Percentiles rank a stretch among this genome's conserved stretches.
Evolutionary conservation across 2,888 invertebrate genomes (phyloP).

Genomic region (Agrochola lota): DNA sequence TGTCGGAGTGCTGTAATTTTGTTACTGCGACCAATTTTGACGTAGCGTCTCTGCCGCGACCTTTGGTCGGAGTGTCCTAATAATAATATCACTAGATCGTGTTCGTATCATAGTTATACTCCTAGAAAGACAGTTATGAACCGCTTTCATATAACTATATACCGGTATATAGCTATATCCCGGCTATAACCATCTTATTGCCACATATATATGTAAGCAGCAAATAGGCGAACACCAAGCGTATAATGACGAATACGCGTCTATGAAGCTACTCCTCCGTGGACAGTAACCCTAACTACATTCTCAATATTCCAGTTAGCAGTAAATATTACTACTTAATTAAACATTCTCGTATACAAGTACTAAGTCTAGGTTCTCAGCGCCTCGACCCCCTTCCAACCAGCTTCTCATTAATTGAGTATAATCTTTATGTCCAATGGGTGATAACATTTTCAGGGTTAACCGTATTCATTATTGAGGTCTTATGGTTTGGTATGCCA

Average conservation of each 20-base stretch:
- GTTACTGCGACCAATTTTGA: too few species aligned
- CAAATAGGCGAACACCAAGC: not conserved
- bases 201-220: too few species aligned
- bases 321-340: conserved; percentile 80
- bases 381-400: conserved; percentile 22
- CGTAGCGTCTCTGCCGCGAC: too few species aligned
- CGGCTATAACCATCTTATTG: too few species aligned
- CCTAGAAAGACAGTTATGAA: too few species aligned
- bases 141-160: too few species aligned
- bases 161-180: too few species aligned
- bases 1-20: too few species aligned
- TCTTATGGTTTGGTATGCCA: not conserved
- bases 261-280: not conserved
- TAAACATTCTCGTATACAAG: conserved; percentile 75
- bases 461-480: conserved; percentile 14
- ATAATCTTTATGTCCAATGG: conserved; percentile 23
- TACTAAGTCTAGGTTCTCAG: conserved; percentile 18
- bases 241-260: not conserved
- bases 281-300: conserved; percentile 58
- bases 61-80: too few species aligned
- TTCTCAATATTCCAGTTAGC: conserved; percentile 76
- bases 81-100: too few species aligned
- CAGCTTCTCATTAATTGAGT: conserved; percentile 32
- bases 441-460: conserved; percentile 36
- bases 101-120: too few species aligned